Conservation (phyloP, 2,888 invertebrate species). For the Hoplodrina ambigua region DNA sequence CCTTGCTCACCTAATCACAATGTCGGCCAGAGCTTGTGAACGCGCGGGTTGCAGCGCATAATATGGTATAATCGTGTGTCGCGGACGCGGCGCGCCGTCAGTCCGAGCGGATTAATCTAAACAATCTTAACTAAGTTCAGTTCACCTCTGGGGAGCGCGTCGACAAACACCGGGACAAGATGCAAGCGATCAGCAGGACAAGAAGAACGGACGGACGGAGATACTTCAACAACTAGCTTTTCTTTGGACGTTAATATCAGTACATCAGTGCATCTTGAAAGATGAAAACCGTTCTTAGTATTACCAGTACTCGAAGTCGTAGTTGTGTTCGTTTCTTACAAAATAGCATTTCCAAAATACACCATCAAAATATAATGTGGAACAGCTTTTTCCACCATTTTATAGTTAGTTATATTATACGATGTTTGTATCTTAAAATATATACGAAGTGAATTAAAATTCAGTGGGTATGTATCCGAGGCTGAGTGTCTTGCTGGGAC, state of each 20-base stretch:
- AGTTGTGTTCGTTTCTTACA: background rate
- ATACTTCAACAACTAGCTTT: background rate
- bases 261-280: no score
- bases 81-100: slow-evolving; percentile 17
- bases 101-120: slow-evolving; percentile 63
- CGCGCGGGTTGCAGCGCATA: slow-evolving; percentile 19
- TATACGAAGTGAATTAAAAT: no score
- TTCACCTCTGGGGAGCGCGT: slow-evolving; percentile 37
- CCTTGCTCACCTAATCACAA: background rate
- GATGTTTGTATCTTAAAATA: no score
- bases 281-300: no score
- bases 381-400: background rate
- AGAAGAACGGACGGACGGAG: no score
- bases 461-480: background rate
- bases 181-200: background rate
- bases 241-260: background rate
- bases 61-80: slow-evolving; percentile 28
- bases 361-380: background rate
- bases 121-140: slow-evolving; percentile 69
- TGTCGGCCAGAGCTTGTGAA: background rate
- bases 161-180: slow-evolving; percentile 1
- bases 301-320: no score
- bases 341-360: background rate
- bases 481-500: background rate
- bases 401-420: no score